Percentiles rank a stretch among this genome's conserved stretches.
Conservation (phyloP, 2,888 invertebrate species). For the Macrostomum cliftonense region DNA sequence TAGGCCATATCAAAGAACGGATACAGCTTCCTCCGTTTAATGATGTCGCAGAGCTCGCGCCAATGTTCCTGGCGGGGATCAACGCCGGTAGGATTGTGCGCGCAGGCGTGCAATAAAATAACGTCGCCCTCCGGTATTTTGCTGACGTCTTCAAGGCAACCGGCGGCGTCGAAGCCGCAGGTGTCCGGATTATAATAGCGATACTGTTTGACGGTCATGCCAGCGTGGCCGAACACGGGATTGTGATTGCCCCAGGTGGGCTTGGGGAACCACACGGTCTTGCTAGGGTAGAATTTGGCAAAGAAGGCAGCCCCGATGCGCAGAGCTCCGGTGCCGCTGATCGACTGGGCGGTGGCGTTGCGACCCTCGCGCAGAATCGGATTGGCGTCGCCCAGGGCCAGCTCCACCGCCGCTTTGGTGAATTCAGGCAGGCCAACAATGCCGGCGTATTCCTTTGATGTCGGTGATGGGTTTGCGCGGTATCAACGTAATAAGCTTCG, state of each 20-base stretch:
- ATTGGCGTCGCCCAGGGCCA: slow-evolving; percentile 68
- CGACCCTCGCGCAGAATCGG: slow-evolving; percentile 49
- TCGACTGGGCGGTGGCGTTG: slow-evolving; percentile 56
- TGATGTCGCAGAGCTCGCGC: slow-evolving; percentile 60
- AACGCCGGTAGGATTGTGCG: slow-evolving; percentile 74
- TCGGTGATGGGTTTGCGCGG: slow-evolving; percentile 67
- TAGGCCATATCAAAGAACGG: slow-evolving; percentile 97
- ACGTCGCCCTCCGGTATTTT: slow-evolving; percentile 76
- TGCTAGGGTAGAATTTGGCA: slow-evolving; percentile 45
- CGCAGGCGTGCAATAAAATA: slow-evolving; percentile 81
- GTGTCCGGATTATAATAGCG: slow-evolving; percentile 80
- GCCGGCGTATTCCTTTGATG: slow-evolving; percentile 58
- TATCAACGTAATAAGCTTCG: too few relatives aligned
- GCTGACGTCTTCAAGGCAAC: slow-evolving; percentile 26
- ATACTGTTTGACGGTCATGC: slow-evolving; percentile 66
- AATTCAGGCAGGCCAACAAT: slow-evolving; percentile 70
- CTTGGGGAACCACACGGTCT: slow-evolving; percentile 62
- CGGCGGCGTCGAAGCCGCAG: slow-evolving; percentile 65
- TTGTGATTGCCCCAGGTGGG: slow-evolving; percentile 98
- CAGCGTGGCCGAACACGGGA: slow-evolving; percentile 51
- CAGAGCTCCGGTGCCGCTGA: slow-evolving; percentile 93
- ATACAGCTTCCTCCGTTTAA: slow-evolving; percentile 53
- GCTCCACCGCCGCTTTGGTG: slow-evolving; percentile 58
- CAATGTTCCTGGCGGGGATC: slow-evolving; percentile 55
- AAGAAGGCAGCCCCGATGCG: slow-evolving; percentile 74